These are phyloP conservation scores for Lepisosteus oculatus DNA, from an alignment of 2,113 vertebrate species.

Conservation along the genomic window DNA sequence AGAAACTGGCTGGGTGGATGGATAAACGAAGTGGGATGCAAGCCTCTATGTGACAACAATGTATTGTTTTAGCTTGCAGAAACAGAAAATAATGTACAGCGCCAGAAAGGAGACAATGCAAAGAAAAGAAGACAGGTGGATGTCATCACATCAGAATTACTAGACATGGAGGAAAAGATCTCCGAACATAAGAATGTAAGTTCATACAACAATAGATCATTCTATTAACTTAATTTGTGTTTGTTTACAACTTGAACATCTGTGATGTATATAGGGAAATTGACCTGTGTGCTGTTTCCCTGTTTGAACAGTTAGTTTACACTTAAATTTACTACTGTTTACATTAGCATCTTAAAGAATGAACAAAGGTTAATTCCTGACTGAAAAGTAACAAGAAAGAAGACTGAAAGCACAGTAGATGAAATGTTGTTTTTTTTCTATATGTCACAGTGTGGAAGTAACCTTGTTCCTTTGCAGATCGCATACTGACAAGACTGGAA, in stretches of 20 bases:
- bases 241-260: background rate
- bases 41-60: background rate
- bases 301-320: too few relatives aligned
- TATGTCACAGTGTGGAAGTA: too few relatives aligned
- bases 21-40: background rate
- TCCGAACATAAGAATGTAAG: constrained; percentile 35
- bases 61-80: constrained; percentile 20
- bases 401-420: too few relatives aligned
- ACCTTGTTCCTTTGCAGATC: too few relatives aligned
- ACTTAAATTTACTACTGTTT: too few relatives aligned
- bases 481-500: too few relatives aligned
- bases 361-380: too few relatives aligned
- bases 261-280: background rate
- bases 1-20: too few relatives aligned
- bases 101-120: constrained; percentile 24
- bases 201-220: background rate
- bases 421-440: too few relatives aligned
- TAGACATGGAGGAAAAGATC: constrained; percentile 33
- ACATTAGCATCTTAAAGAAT: too few relatives aligned
- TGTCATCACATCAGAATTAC: constrained; percentile 6
- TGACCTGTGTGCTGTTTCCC: background rate
- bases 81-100: constrained; percentile 14
- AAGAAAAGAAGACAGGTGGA: constrained; percentile 37
- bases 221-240: too few relatives aligned
- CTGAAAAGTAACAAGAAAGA: too few relatives aligned